Conservation (phyloP, 30 jellyfish, hydroid and myxozoan species). For the Mastigias papua region DNA sequence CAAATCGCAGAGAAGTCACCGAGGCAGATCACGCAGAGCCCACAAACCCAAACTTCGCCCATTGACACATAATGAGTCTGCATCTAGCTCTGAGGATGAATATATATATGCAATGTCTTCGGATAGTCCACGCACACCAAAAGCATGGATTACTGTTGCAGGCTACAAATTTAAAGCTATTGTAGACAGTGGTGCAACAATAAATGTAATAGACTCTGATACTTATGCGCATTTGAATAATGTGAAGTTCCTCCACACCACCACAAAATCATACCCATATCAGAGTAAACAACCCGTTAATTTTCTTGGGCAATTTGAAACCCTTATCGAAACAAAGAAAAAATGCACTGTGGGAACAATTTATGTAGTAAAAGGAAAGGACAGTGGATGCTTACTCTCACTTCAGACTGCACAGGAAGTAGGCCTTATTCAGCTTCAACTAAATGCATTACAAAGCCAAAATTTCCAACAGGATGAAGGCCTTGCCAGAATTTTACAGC, state of each 20-base stretch:
- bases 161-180: slow-evolving; percentile 38
- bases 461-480: not conserved
- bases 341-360: slow-evolving; percentile 35
- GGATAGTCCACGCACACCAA: slow-evolving; percentile 42
- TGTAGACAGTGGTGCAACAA: slow-evolving; percentile 54
- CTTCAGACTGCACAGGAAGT: slow-evolving; percentile 37
- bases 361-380: slow-evolving; percentile 48
- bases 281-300: slow-evolving; percentile 14
- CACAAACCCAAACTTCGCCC: slow-evolving; percentile 7
- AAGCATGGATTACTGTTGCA: slow-evolving; percentile 36
- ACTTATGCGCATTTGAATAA: not conserved
- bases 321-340: slow-evolving; percentile 28
- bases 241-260: slow-evolving; percentile 23
- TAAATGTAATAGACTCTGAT: slow-evolving; percentile 31
- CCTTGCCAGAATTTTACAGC: slow-evolving; percentile 1
- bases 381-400: slow-evolving; percentile 32
- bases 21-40: not conserved
- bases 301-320: slow-evolving; percentile 22
- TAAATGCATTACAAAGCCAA: slow-evolving; percentile 2
- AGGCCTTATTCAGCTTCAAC: slow-evolving; percentile 29
- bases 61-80: not conserved
- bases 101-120: slow-evolving; percentile 19
- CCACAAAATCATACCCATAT: slow-evolving; percentile 20
- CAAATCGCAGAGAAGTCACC: slow-evolving; percentile 9
- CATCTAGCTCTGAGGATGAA: slow-evolving; percentile 22